Evolutionary conservation across 2,113 vertebrate genomes (phyloP).

Genomic region (Lota lota): DNA sequence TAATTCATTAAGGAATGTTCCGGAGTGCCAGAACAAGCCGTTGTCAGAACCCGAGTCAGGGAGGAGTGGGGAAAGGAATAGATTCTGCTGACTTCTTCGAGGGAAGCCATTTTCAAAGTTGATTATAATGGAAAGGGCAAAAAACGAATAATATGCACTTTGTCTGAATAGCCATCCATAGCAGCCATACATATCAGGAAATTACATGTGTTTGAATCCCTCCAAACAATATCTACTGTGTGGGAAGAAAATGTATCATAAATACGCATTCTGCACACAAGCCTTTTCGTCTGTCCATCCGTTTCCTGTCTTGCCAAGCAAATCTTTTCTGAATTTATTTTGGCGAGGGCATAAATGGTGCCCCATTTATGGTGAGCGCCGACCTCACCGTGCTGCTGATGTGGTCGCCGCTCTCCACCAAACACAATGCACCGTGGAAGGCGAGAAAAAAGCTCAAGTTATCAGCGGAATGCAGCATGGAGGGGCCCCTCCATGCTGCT

Average conservation of each 20-base stretch:
- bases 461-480: conserved; percentile 71
- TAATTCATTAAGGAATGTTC: conserved; percentile 61
- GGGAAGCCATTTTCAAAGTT: conserved; percentile 34
- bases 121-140: conserved; percentile 11
- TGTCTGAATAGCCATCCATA: too few relatives aligned
- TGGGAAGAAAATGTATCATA: neutral
- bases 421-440: conserved; percentile 68
- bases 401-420: conserved; percentile 19
- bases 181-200: too few relatives aligned
- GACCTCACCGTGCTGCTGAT: too few relatives aligned
- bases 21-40: conserved; percentile 18
- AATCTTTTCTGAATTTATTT: conserved; percentile 26
- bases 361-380: too few relatives aligned
- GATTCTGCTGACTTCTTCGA: conserved; percentile 46
- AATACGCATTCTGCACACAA: too few relatives aligned
- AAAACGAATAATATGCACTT: too few relatives aligned
- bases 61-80: neutral
- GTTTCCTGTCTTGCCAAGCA: too few relatives aligned
- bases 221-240: neutral
- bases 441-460: conserved; percentile 66
- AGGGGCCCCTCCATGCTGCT: conserved; percentile 56
- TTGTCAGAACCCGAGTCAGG: conserved; percentile 37
- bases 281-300: too few relatives aligned
- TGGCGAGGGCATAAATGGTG: neutral
- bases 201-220: too few relatives aligned